Base-by-base conservation (phyloP, 2,888 invertebrate genomes). In the Acleris sparsana region DNA sequence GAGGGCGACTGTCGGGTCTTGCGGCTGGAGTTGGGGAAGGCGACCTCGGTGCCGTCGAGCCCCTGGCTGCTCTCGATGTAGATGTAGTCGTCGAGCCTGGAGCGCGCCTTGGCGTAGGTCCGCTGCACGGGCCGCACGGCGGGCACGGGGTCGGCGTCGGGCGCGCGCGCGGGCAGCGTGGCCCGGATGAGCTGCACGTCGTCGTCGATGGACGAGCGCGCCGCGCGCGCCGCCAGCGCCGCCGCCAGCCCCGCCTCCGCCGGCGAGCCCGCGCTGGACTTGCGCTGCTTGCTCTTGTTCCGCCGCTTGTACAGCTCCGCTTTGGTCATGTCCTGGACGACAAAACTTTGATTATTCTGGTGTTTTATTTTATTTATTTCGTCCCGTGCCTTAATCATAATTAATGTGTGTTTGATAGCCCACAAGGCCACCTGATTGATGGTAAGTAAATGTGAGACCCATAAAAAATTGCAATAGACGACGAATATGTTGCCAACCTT, bases 241-340 rank as follows among this genome's bases (percentile, higher is more conserved):
- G 86, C 84, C 1, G 85, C 63, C 13, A 89, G 78, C 39, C 13
- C 11, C 1, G 13, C 13, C 33, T 84, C 80, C 17, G 77, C 76
- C 25, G 2, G 87, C 3, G 84, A 82, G n/a, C n/a, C n/a, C 0
- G 75, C 69, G 71, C 82, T 83, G 0, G 87, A 87, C 17, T 80
- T 76, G 4, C 88, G 74, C 48, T 83, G 87, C 70, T 88, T 92
- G 78, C 83, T 89, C 72, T 92, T 92, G 78, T 80, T 88, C 33
- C 92, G 81, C 1, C 92, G 88, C 67, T 92, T 90, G 84, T 92
- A 92, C 0, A 92, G 82, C 16, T 92, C 89, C 0, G 92, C 92
- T 80, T 92, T 90, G 62, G 92, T 92, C 92, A 92, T 92, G 74
- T 92, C 92, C 92, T 92, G 83, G 46, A 25, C 6, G 25, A 25